Percentiles rank a stretch among this genome's conserved stretches.
Evolutionary conservation across 2,888 invertebrate genomes (phyloP).

Genomic region (Dichetophora obliterata): DNA sequence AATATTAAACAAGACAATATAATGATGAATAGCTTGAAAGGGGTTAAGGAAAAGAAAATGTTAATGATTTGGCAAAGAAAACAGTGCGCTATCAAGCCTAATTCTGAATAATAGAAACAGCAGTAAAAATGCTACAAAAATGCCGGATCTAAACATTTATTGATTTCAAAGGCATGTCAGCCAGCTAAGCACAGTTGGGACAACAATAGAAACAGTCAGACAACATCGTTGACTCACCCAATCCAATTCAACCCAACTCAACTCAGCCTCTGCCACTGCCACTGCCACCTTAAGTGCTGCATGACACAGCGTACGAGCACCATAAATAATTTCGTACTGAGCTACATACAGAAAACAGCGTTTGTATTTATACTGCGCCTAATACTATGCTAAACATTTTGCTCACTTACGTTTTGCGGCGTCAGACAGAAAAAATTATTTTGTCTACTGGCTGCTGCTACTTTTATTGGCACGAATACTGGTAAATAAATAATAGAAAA

Average conservation of each 20-base stretch:
- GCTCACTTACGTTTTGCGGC: conserved; percentile 13
- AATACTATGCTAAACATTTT: conserved; percentile 51
- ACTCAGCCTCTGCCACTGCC: neutral
- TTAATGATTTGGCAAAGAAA: neutral
- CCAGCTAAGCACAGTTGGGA: neutral
- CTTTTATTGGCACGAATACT: conserved; percentile 9
- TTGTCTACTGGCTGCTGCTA: neutral
- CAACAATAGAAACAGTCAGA: neutral
- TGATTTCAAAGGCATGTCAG: neutral
- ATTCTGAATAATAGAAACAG: no score
- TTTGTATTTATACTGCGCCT: conserved; percentile 46
- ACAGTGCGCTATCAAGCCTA: neutral
- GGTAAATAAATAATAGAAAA: conserved; percentile 9
- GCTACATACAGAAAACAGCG: neutral
- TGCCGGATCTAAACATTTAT: neutral
- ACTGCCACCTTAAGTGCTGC: neutral
- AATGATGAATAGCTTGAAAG: neutral
- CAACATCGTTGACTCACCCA: neutral
- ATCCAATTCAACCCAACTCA: neutral
- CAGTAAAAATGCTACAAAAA: neutral
- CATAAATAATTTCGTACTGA: conserved; percentile 14
- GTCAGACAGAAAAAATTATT: neutral
- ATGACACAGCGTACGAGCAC: neutral
- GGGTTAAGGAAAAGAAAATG: neutral
- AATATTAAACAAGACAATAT: neutral